Base-by-base conservation (phyloP, 1,140 invertebrate genomes). In the Lineus longissimus region DNA sequence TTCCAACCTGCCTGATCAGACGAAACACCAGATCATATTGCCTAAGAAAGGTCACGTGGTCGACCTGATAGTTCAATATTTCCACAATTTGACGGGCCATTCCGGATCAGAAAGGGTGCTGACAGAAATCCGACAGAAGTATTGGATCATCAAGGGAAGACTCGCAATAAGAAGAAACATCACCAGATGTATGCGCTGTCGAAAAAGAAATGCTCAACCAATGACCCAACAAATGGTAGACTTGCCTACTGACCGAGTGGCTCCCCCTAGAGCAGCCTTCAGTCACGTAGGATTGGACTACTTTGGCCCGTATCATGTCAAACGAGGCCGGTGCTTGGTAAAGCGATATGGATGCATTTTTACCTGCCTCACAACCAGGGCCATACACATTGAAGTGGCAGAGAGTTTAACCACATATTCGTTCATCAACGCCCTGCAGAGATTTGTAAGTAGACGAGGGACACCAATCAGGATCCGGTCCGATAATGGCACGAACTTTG, bases 401-500 rank as follows among this genome's bases (percentile, higher is more conserved):
- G 56, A 66, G 31, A 55, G 51, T 19, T 13, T 72, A 45, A 51
- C 59, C 15, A 68, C 63, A 36, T 57, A 65, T 57, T 65, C 65
- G 1, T 70, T 62, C 36, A 70, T 70, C 15, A 45, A 62, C 56
- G 65, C 68, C 13, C 56, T 72, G 33, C 47, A 62, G 27, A 27
- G 61, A 1, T 61, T 67, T 63, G 22, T 62, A 1, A 62, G 56
- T 19, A n/a, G 69, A 13, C 33, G 65, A 55, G 65, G 70, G 11
- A 22, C 23, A 33, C 45, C 60, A 13, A 19, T 36, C 4, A 56
- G 51, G 23, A 59, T 71, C 25, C 41, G 63, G 1, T 65, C 36
- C 54, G 63, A 65, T 31, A 36, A 61, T n/a, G 63, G 63, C 15
- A 13, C 62, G 4, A 70, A 67, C 61, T 67, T 71, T 56, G 57